Evolutionary conservation across 2,113 vertebrate genomes (phyloP), one percentile per base, ranked within the genome.

Genomic region (Atractosteus spatula): DNA sequence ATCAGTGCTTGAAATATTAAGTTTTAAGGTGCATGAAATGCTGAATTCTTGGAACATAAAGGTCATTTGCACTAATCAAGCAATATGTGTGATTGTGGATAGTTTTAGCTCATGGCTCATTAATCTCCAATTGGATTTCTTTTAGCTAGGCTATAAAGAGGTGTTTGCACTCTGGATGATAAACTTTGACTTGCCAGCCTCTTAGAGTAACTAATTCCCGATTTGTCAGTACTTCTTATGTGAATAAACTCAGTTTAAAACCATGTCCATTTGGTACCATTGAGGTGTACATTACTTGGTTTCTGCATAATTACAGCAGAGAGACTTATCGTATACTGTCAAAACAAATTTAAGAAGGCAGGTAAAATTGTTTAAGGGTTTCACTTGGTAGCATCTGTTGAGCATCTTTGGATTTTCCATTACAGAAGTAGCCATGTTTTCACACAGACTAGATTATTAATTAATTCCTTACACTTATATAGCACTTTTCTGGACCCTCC

Each of bases 71-170:
- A 71, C 62, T 64, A 79, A 79, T 84, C 83, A 77, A 67, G 67
- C 82, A 78, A 67, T 61, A 69, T 70, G 70, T n/a, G 51, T 14
- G 73, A 78, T 69, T 63, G 43, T 73, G 75, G 59, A 47, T 73
- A 72, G 78, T 78, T 76, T 73, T 68, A 77, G 62, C 80, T 68
- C 71, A 78, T 80, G 84, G 74, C 85, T 88, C 87, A 90, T 91
- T 90, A 89, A 82, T 87, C 79, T 63, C 69, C 75, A 85, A 88
- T 79, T 85, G 80, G 78, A 84, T 90, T 89, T 83, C 77, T 74
- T 84, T 80, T 80, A 73, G 71, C 74, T 80, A 76, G 80, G 77
- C 75, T 29, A 69, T 62, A 64, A 68, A 75, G 81, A 72, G 86
- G 79, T 79, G 80, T 77, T 81, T 84, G 85, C 86, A 86, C 80